These are phyloP conservation scores for Sebastes nivosus DNA, from an alignment of 2,797 vertebrate genomes.

Conservation along the genomic window DNA sequence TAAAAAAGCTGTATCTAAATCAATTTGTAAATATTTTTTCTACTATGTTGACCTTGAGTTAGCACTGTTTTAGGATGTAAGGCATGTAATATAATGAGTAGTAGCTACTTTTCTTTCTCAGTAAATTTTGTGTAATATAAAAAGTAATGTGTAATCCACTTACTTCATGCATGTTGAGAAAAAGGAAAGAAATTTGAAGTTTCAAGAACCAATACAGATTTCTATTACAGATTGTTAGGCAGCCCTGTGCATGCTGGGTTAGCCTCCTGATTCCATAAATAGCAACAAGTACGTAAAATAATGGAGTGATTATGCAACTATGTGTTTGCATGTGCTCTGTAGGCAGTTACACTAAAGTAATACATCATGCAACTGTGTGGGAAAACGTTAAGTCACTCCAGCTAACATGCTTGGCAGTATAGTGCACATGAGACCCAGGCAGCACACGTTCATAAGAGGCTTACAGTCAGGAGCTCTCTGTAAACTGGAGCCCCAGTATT, in stretches of 20 bases:
- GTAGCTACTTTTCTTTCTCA: too few relatives aligned
- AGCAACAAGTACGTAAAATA: not conserved
- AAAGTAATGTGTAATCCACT: not conserved
- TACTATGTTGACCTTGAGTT: too few relatives aligned
- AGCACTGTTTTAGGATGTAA: too few relatives aligned
- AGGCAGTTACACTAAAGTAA: not conserved
- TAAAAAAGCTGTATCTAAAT: too few relatives aligned
- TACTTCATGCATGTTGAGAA: not conserved
- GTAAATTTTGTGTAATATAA: not conserved
- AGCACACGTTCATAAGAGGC: constrained; percentile 11
- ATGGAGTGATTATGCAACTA: not conserved
- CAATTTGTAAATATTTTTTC: too few relatives aligned
- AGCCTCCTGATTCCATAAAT: not conserved
- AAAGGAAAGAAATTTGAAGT: not conserved
- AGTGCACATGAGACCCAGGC: not conserved
- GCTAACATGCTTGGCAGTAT: not conserved
- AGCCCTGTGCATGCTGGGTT: not conserved
- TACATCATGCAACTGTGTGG: not conserved
- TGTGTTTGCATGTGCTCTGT: not conserved
- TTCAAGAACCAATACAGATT: not conserved
- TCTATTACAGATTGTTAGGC: not conserved
- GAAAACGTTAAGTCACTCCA: not conserved
- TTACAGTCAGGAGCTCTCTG: constrained; percentile 5
- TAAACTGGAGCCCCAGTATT: not conserved
- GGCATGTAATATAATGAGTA: too few relatives aligned